Base-by-base conservation (phyloP, 2,888 invertebrate genomes). In the Sinelater perroti region DNA sequence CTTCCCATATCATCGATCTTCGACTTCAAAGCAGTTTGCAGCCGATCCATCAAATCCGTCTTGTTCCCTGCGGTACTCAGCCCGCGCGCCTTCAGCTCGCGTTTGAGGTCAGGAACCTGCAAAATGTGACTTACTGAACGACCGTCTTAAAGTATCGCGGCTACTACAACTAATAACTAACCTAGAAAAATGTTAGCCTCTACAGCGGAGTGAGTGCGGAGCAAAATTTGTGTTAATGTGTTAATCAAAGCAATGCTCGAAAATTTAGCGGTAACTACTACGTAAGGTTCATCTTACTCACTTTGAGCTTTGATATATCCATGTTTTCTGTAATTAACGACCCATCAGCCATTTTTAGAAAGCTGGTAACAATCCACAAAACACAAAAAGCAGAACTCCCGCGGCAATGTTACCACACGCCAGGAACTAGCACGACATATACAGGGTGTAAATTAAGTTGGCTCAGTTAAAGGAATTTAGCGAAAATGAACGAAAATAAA, bases 21-120 rank as follows among this genome's bases (percentile, higher is more conserved):
- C 72, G 74, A 78, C 67, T 81, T 85, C 67, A 84, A 74, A 1
- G 83, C 82, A 5, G 85, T 82, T 72, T 90, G 89, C 40, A 95
- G 82, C 66, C 94, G 83, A 64, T 91, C 87, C 31, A 90, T 81
- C 47, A 95, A 80, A 71, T 94, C 93, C 33, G 82, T 87, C 82
- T 94, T 95, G 74, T 93, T 92, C 3, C 95, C 95, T 42, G 85
- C 79, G 5, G 85, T 82, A 8, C 87, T 79, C 16, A 94, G 79
- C 14, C 91, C 91, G 71, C 92, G 85, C 60, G 86, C 79, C 77
- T 93, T 94, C 50, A 95, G 77, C 75, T 93, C 92, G 68, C 87
- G 87, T 70, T 90, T 91, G 67, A 95, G 80, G 76, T 95, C 94
- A 8, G 91, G 88, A 24, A 95, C 93, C 87, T 94, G 78, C 70